Evolutionary conservation across 1,140 invertebrate genomes (phyloP).

Genomic region (Galendromus occidentalis): DNA sequence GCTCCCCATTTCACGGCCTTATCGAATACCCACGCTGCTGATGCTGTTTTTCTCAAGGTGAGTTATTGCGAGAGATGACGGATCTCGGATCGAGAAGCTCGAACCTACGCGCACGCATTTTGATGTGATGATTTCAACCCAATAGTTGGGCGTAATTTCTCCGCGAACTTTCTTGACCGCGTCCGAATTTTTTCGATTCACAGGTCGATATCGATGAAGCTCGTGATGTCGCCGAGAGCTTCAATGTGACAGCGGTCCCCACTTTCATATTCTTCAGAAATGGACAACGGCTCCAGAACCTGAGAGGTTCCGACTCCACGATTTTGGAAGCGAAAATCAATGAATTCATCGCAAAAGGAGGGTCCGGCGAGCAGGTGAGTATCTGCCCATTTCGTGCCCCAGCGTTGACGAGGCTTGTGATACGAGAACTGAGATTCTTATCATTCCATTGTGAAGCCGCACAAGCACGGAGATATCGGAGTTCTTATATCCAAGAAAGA

Average conservation of each 20-base stretch:
- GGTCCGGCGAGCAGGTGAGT: constrained; percentile 30
- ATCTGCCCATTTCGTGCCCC: constrained; percentile 39
- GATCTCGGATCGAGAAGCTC: constrained; percentile 51
- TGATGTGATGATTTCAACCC: not conserved
- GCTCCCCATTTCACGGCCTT: constrained; percentile 40
- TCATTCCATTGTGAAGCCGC: constrained; percentile 36
- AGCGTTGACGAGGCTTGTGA: not conserved
- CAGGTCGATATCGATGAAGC: constrained; percentile 13
- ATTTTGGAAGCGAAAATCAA: constrained; percentile 69
- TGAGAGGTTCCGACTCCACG: constrained; percentile 61
- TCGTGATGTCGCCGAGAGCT: constrained; percentile 49
- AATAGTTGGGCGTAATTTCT: no score
- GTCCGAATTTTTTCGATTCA: not conserved
- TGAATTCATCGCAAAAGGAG: constrained; percentile 51
- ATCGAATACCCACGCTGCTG: constrained; percentile 58
- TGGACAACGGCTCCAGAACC: constrained; percentile 50
- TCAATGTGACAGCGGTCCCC: constrained; percentile 85
- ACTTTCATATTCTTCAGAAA: constrained; percentile 92
- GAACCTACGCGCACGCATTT: not conserved
- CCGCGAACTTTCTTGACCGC: no score
- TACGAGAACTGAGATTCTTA: no score
- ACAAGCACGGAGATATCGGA: constrained; percentile 44
- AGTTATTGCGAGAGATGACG: constrained; percentile 39
- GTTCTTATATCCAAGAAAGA: constrained; percentile 62
- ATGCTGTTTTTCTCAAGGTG: constrained; percentile 80